A percentile compares a stretch with the other conserved stretches of the same genome.
phyloP scores from a whole-genome alignment of 2,113 vertebrate species.

The Lophius piscatorius region DNA sequence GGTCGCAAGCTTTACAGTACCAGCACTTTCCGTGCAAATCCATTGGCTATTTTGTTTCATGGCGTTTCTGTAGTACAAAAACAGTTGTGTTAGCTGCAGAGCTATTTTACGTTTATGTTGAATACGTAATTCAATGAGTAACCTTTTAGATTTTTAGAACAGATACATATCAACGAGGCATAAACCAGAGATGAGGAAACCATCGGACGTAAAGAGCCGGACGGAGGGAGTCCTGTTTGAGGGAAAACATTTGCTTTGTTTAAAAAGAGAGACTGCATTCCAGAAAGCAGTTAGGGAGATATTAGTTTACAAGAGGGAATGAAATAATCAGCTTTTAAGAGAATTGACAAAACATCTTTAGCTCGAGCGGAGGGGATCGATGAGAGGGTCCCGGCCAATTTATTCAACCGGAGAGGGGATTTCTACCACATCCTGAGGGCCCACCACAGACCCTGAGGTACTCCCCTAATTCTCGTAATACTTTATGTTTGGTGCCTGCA shows the following conservation, averaged over 20 bases:
- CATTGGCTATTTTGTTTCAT: too few relatives aligned
- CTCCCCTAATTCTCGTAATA: slow-evolving; percentile 1
- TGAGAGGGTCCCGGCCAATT: not conserved
- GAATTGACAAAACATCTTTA: slow-evolving; percentile 34
- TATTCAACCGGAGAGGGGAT: slow-evolving; percentile 1
- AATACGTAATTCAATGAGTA: too few relatives aligned
- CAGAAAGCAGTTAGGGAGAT: slow-evolving; percentile 1
- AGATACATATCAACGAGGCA: not conserved
- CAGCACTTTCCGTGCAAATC: too few relatives aligned
- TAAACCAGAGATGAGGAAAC: not conserved
- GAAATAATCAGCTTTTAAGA: slow-evolving; percentile 40
- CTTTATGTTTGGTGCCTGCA: slow-evolving; percentile 19
- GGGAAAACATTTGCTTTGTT: slow-evolving; percentile 3
- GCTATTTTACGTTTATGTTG: too few relatives aligned
- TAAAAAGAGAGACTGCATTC: slow-evolving; percentile 13
- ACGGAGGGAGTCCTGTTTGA: not conserved
- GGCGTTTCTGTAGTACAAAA: too few relatives aligned
- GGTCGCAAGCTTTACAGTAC: too few relatives aligned
- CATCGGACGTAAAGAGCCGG: not conserved
- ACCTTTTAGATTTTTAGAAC: too few relatives aligned
- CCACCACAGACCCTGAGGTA: slow-evolving; percentile 14
- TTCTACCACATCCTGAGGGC: slow-evolving; percentile 17
- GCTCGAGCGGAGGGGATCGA: slow-evolving; percentile 27
- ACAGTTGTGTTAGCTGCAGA: too few relatives aligned
- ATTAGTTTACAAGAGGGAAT: slow-evolving; percentile 10